phyloP scores from a whole-genome alignment of 2,797 vertebrate species.

The Loriculus beryllinus region DNA sequence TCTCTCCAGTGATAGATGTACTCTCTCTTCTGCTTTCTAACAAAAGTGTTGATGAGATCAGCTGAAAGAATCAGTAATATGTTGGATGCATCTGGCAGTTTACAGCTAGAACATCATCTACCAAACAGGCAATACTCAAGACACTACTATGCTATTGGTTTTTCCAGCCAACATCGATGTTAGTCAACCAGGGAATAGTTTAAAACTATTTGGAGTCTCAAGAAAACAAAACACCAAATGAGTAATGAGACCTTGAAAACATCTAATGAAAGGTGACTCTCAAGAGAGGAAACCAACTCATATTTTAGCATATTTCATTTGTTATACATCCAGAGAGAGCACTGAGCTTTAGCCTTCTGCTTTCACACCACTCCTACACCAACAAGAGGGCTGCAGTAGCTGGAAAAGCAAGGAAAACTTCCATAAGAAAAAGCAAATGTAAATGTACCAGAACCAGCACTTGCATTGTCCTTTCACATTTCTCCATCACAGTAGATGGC shows the following conservation, averaged over 20 bases:
- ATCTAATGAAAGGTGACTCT: background rate
- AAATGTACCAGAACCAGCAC: background rate
- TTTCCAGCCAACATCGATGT: background rate
- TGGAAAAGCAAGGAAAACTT: background rate
- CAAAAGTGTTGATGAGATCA: background rate
- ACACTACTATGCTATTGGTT: background rate
- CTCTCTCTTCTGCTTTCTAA: background rate
- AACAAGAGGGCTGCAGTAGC: background rate
- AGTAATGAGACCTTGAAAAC: background rate
- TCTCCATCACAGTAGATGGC: background rate
- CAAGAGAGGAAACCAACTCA: background rate
- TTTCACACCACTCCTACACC: background rate
- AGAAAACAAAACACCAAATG: background rate
- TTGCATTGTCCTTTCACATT: background rate
- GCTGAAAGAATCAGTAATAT: background rate
- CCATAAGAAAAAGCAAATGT: background rate
- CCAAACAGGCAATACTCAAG: background rate
- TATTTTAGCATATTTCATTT: background rate
- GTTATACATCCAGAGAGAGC: background rate
- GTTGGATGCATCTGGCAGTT: background rate
- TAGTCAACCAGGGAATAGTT: background rate
- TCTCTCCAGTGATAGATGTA: background rate
- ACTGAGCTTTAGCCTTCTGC: background rate
- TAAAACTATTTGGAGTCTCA: background rate
- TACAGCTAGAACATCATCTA: background rate